These are phyloP conservation scores for Ptychochromis oligacanthus DNA, from an alignment of 2,113 vertebrate species.

Conservation along the genomic window DNA sequence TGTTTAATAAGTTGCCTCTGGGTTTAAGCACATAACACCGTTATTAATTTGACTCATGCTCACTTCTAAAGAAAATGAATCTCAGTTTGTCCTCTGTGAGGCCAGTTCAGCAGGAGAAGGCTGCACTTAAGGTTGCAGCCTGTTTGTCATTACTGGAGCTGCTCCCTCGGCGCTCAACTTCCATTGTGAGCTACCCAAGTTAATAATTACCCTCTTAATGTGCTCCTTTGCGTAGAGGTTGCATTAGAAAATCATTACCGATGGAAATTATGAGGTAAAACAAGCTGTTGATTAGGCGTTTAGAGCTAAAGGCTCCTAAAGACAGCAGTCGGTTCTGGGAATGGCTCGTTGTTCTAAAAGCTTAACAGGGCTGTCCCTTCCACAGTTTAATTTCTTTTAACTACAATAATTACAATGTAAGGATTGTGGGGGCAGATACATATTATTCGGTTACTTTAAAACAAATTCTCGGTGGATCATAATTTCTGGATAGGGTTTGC, in stretches of 20 bases:
- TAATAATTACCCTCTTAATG: constrained; percentile 75
- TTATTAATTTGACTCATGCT: neutral
- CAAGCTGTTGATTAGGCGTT: constrained; percentile 83
- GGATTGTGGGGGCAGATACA: neutral
- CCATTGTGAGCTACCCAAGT: constrained; percentile 65
- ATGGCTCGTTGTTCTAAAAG: neutral
- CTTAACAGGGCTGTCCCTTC: neutral
- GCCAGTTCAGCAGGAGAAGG: neutral
- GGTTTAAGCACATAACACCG: neutral
- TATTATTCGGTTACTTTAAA: neutral
- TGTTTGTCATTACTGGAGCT: neutral
- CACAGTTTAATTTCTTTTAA: neutral
- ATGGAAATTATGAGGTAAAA: constrained; percentile 78
- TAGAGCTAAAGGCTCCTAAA: constrained; percentile 79
- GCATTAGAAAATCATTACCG: constrained; percentile 86
- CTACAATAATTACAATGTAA: neutral
- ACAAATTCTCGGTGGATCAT: neutral
- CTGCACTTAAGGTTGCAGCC: neutral
- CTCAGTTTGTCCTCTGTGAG: constrained; percentile 9
- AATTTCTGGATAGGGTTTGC: neutral
- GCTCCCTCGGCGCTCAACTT: constrained; percentile 40
- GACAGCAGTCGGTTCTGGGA: neutral
- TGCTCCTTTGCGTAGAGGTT: constrained; percentile 63
- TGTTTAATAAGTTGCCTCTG: neutral
- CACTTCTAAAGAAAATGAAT: neutral